Percentiles rank a stretch among this genome's conserved stretches.
phyloP scores from a whole-genome alignment of 2,113 vertebrate genomes.

The cattle (Bos taurus) region DNA sequence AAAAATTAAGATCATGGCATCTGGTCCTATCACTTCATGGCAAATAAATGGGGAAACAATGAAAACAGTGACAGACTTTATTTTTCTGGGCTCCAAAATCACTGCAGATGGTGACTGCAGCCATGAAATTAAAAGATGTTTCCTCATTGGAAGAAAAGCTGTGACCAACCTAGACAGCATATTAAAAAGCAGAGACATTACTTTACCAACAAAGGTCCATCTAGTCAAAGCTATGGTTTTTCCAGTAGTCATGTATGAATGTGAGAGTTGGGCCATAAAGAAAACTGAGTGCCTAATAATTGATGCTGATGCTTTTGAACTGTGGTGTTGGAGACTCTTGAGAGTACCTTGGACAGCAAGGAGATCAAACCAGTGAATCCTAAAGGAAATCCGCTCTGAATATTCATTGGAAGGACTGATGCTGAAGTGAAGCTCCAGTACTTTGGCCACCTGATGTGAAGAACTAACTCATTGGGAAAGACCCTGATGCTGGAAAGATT shows the following conservation, averaged over 20 bases:
- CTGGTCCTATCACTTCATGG: background rate
- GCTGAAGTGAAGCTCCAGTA: background rate
- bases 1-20: background rate
- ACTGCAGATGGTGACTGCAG: background rate
- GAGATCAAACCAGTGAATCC: background rate
- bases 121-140: background rate
- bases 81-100: background rate
- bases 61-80: background rate
- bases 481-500: background rate
- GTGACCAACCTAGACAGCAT: background rate
- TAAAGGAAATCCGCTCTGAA: background rate
- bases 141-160: background rate
- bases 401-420: background rate
- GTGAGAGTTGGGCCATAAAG: background rate
- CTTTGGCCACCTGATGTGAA: background rate
- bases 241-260: background rate
- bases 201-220: background rate
- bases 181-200: background rate
- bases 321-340: background rate
- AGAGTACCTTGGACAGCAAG: background rate
- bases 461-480: background rate
- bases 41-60: background rate
- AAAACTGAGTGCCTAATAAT: background rate
- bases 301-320: background rate
- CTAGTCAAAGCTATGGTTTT: background rate